Evolutionary conservation across 2,113 vertebrate genomes (phyloP), one percentile per base, ranked within the genome.

Genomic region (Prionailurus viverrinus): DNA sequence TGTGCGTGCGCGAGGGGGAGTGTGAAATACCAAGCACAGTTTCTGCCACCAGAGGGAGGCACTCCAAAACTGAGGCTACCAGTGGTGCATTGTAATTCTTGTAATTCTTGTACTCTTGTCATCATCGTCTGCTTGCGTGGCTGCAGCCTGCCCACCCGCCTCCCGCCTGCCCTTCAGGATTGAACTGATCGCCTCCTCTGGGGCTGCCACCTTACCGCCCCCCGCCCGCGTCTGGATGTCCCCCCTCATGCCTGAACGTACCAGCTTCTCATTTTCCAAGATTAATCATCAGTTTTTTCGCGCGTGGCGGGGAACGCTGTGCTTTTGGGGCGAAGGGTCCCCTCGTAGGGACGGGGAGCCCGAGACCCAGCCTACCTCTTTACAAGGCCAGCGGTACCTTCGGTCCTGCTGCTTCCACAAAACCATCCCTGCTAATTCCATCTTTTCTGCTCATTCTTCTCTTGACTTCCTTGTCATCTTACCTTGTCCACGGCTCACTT

Each of bases 161-260:
- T 33, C 45, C 93, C 74, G 12, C 88, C 65, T 80, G 92, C 23
- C 58, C 55, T 39, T 51, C 1, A 3, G 36, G 33, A 29, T 36
- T n/a, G 25, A 14, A 55, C 80, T 53, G 5, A 7, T 36, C 25
- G 7, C 29, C 15, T 71, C 18, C 45, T 78, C 39, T 16, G 29
- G 89, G 68, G 39, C 15, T 2, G 1, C 5, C 14, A 1, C 82
- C 94, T 83, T 1, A 5, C n/a, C 0, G 0, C 51, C 31, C 39
- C 21, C 68, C 15, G 13, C 36, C 11, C n/a, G 3, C 4, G 4
- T 51, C 48, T 66, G 68, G 41, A 36, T 48, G 7, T 1, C 3
- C 31, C 0, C 14, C 36, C 4, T 39, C 19, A 19, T 21, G 55
- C 23, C 7, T 21, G 63, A 53, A 14, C 4, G 2, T 5, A 23